A percentile compares a stretch with the other conserved stretches of the same genome.
phyloP scores from a whole-genome alignment of 2,113 vertebrate species.

The Seriola aureovittata region DNA sequence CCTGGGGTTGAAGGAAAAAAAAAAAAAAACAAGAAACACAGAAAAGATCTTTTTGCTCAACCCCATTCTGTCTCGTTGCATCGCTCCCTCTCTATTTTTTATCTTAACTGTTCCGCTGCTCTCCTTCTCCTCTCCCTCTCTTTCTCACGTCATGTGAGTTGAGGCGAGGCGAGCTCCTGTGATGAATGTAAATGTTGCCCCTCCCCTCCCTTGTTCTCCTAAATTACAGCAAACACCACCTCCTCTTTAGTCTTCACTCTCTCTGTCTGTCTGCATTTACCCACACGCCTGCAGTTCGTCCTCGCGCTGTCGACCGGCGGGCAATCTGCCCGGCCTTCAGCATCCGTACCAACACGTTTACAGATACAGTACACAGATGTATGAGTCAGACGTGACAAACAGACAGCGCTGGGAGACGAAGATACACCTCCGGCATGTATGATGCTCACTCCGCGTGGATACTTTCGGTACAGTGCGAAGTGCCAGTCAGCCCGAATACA shows the following conservation, averaged over 20 bases:
- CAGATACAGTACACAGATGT: conserved; percentile 47
- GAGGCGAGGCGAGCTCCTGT: conserved; percentile 67
- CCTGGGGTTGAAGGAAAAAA: conserved; percentile 30
- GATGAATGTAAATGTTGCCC: conserved; percentile 79
- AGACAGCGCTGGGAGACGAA: conserved; percentile 22
- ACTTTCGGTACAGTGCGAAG: conserved; percentile 4
- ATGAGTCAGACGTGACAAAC: conserved; percentile 64
- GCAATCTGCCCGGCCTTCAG: conserved; percentile 38
- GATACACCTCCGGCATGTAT: conserved; percentile 40
- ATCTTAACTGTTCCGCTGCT: conserved; percentile 44
- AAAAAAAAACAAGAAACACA: conserved; percentile 36
- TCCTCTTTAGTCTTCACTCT: conserved; percentile 54
- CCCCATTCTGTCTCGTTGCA: conserved; percentile 78
- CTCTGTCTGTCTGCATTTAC: conserved; percentile 55
- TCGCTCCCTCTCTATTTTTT: conserved; percentile 50
- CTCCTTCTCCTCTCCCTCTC: conserved; percentile 31
- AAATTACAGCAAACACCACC: conserved; percentile 77
- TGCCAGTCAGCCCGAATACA: conserved; percentile 13
- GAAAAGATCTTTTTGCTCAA: conserved; percentile 70
- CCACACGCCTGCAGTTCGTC: conserved; percentile 46
- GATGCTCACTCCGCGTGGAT: conserved; percentile 2
- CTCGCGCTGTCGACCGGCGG: conserved; percentile 21
- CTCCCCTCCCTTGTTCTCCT: conserved; percentile 68
- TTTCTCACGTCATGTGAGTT: conserved; percentile 66
- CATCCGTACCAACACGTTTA: conserved; percentile 44